Conservation (phyloP, 2,888 invertebrate genomes). For the Cephus pygmeus region DNA sequence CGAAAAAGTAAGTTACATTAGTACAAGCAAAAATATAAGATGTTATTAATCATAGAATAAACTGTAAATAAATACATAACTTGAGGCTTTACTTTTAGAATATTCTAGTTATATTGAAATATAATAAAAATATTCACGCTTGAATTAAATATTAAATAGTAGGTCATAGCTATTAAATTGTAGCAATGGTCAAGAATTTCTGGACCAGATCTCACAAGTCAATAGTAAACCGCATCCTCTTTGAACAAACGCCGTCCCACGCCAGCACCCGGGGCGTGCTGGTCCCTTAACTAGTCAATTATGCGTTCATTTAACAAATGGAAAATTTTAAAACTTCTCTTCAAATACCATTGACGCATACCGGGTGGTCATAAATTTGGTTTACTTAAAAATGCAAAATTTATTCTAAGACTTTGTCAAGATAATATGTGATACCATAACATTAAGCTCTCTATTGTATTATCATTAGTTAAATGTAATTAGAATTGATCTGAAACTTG, state of each 20-base stretch:
- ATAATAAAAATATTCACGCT: background rate
- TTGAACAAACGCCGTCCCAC: background rate
- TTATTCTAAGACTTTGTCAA: background rate
- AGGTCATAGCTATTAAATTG: background rate
- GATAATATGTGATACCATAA: background rate
- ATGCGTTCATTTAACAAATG: constrained; percentile 16
- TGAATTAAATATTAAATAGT: background rate
- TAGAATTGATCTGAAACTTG: background rate
- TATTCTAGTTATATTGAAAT: background rate
- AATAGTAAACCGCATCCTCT: background rate
- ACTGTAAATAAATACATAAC: background rate
- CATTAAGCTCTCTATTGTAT: background rate
- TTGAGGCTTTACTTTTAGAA: background rate
- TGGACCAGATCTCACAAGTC: background rate
- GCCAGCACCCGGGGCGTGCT: background rate
- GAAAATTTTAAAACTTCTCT: constrained; percentile 15
- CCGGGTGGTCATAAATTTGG: background rate
- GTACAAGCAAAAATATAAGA: too few relatives aligned
- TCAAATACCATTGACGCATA: background rate
- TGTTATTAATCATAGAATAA: too few relatives aligned
- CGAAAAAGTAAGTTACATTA: background rate
- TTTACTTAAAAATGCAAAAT: background rate
- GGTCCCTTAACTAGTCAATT: constrained; percentile 17
- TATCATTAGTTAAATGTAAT: background rate
- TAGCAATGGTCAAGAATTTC: background rate